These are phyloP conservation scores for Ptychobarbus kaznakovi DNA, from an alignment of 2,797 vertebrate species.

Conservation along the genomic window DNA sequence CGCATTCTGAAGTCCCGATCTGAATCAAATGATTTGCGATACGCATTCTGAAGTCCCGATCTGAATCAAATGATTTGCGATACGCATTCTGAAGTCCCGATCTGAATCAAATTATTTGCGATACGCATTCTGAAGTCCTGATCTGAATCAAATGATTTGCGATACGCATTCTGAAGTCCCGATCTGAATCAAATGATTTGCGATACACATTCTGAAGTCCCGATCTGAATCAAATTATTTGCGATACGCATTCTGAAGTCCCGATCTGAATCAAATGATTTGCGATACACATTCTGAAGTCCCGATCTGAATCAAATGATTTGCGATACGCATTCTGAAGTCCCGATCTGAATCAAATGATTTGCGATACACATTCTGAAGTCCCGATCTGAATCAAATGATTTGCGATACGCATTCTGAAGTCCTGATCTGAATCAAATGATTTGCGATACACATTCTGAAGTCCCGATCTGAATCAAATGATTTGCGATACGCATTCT, in stretches of 20 bases:
- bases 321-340: accelerated
- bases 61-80: neutral
- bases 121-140: too few relatives aligned
- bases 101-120: too few relatives aligned
- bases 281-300: accelerated
- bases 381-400: too few relatives aligned
- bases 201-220: neutral
- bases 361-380: neutral
- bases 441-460: too few relatives aligned
- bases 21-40: too few relatives aligned
- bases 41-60: too few relatives aligned
- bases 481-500: too few relatives aligned
- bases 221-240: neutral
- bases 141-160: neutral
- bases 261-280: neutral
- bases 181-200: neutral
- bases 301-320: neutral
- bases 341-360: neutral
- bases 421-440: too few relatives aligned
- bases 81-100: accelerated
- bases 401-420: accelerated
- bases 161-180: neutral
- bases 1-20: too few relatives aligned
- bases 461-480: too few relatives aligned
- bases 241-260: neutral